A percentile compares a stretch with the other conserved stretches of the same genome.
Conservation (phyloP, 2,888 invertebrate species). For the Esperia sulphurella region DNA sequence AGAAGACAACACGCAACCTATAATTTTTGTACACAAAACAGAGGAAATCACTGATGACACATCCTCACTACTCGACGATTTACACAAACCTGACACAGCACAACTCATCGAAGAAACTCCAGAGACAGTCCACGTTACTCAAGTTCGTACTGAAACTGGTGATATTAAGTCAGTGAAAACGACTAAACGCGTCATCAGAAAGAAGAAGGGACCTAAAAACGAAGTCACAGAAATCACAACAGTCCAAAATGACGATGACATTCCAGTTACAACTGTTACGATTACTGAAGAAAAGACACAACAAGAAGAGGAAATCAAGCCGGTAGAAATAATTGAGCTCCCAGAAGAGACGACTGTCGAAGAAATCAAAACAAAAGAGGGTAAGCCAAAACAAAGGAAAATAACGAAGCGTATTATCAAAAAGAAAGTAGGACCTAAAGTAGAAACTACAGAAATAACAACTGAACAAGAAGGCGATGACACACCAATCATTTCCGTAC, state of each 20-base stretch:
- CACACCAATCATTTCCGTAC: slow-evolving; percentile 20
- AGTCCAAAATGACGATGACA: slow-evolving; percentile 16
- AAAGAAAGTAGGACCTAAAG: slow-evolving; percentile 36
- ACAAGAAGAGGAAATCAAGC: slow-evolving; percentile 5
- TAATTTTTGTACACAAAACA: slow-evolving; percentile 30
- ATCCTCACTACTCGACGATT: slow-evolving; percentile 16
- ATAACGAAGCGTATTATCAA: slow-evolving; percentile 33
- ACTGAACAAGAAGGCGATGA: slow-evolving; percentile 37
- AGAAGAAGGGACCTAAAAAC: slow-evolving; percentile 25
- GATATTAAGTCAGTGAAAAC: slow-evolving; percentile 16
- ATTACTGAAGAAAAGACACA: slow-evolving; percentile 25
- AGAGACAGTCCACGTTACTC: slow-evolving; percentile 48
- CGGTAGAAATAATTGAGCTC: slow-evolving; percentile 26
- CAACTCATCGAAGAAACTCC: slow-evolving; percentile 31
- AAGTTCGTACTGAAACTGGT: slow-evolving; percentile 26
- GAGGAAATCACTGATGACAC: slow-evolving; percentile 25
- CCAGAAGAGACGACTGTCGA: slow-evolving; percentile 42
- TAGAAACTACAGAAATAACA: slow-evolving; percentile 41
- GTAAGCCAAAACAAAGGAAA: slow-evolving; percentile 16
- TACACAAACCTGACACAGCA: slow-evolving; percentile 16
- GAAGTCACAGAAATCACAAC: slow-evolving; percentile 33
- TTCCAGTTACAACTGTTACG: slow-evolving; percentile 11
- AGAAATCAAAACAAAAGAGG: slow-evolving; percentile 12
- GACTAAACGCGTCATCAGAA: slow-evolving; percentile 19
- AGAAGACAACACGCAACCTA: slow-evolving; percentile 26